Base-by-base conservation (phyloP, 2,797 vertebrate species). In the Myotis planiceps region DNA sequence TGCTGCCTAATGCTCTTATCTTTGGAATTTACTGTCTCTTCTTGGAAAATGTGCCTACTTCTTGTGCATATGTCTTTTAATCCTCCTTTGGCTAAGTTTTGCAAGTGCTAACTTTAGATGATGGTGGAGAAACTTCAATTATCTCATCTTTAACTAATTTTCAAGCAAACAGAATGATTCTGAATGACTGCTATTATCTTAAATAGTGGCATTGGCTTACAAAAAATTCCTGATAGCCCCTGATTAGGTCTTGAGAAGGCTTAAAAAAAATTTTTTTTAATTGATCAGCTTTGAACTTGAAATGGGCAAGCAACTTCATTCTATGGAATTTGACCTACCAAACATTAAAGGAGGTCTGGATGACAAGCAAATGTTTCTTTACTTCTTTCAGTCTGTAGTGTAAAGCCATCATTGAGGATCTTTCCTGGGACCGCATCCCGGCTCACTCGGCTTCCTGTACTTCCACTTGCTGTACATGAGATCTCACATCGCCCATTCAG, bases 111-210 rank as follows among this genome's bases (percentile, higher is more conserved):
- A 88, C 79, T 95, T 90, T 45, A 88, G 80, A 42, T 60, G 45
- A 84, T 65, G 39, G 12, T 66, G 55, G 53, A 71, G 65, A 91
- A 97, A 71, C 29, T 80, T 72, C 51, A 42, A 4, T 89, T n/a
- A 87, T 68, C 75, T 93, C 66, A 92, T 83, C 39, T 75, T 80
- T 60, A 88, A 91, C 68, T 72, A 69, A 87, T 89, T 76, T 84
- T 8, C 39, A 51, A 29, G 72, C 13, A 90, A 83, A 51, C 4
- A 74, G 66, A 94, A 80, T 76, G 29, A 84, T 45, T 68, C 55
- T 51, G 42, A 74, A n/a, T 45, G 58, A 71, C 23, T 72, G 37
- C n/a, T 71, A 34, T 34, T 39, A 55, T 42, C 58, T 51, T 58
- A 51, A 27, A 53, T 63, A 53, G 39, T 53, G 12, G 34, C 19